phyloP scores from a whole-genome alignment of 2,888 invertebrate species.

The Pimpla rufipes region DNA sequence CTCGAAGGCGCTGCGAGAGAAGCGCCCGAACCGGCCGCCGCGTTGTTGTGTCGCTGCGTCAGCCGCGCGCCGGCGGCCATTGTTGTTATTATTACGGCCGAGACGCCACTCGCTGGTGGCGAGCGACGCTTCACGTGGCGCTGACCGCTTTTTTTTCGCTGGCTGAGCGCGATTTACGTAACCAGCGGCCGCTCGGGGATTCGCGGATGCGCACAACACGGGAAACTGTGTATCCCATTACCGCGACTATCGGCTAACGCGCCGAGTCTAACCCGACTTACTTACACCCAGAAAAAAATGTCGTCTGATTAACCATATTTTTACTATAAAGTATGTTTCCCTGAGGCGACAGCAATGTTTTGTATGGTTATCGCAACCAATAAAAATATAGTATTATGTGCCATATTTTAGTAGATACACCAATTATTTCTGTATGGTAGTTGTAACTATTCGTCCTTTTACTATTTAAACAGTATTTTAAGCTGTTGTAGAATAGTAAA shows the following conservation, averaged over 20 bases:
- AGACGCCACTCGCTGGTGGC: conserved; percentile 3
- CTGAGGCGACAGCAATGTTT: too few relatives aligned
- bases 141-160: not conserved
- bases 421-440: too few relatives aligned
- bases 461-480: too few relatives aligned
- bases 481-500: too few relatives aligned
- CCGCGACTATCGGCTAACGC: not conserved
- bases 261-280: too few relatives aligned
- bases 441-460: too few relatives aligned
- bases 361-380: too few relatives aligned
- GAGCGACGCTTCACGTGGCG: not conserved
- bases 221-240: conserved; percentile 40
- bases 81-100: not conserved
- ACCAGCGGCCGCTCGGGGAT: conserved; percentile 19
- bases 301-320: too few relatives aligned
- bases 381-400: too few relatives aligned
- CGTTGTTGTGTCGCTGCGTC: not conserved
- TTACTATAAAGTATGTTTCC: too few relatives aligned
- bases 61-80: not conserved
- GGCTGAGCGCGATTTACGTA: conserved; percentile 24
- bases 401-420: too few relatives aligned
- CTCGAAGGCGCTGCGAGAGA: not conserved
- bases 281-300: too few relatives aligned
- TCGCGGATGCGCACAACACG: not conserved
- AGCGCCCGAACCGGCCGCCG: not conserved